Evolutionary conservation across 2,888 invertebrate species (phyloP), one percentile per base, ranked within the genome.

Genomic region (Epicampocera succincta): DNA sequence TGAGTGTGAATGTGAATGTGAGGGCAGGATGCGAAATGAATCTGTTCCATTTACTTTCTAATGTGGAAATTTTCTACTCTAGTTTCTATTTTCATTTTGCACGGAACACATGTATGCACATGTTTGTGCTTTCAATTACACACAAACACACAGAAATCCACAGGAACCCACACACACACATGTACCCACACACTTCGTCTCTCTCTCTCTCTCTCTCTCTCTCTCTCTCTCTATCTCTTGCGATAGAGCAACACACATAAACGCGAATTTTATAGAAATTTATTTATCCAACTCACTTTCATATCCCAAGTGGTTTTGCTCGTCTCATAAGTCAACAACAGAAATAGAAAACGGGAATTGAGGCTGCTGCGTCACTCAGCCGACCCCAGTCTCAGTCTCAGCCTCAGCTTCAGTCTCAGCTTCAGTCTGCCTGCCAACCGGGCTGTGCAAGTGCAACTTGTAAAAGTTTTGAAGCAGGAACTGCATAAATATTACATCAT

Each of bases 1-100:
- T 33, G 12, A 13, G 25, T 13, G n/a, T 19, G 8, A 38, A 15
- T 12, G 8, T 13, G 3, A 11, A 9, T 25, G 12, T 13, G 12
- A 44, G 9, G 50, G 12, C 21, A 29, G 65, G 44, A 56, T 56
- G 60, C 46, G 52, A 65, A 78, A 74, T 74, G 71, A 82, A 82
- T 78, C 71, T 72, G 82, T 74, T 78, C 82, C 48, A 82, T 54
- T 78, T 82, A 82, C 78, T 82, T 74, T 78, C 69, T 66, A 82
- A 82, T 66, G 71, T 75, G 61, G 60, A 78, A 78, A 72, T 50
- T 74, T 71, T 78, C 60, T 82, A 82, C 78, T 74, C 74, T 12
- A 82, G 74, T 82, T 82, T 82, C 69, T 58, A 82, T 73, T 71
- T 80, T 61, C 40, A 66, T 71, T 77, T 56, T 13, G 54, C 58